Percentiles rank a stretch among this genome's conserved stretches.
These are phyloP conservation scores for Aleiodes leptofemur DNA, from an alignment of 2,888 invertebrate genomes.

Conservation along the genomic window DNA sequence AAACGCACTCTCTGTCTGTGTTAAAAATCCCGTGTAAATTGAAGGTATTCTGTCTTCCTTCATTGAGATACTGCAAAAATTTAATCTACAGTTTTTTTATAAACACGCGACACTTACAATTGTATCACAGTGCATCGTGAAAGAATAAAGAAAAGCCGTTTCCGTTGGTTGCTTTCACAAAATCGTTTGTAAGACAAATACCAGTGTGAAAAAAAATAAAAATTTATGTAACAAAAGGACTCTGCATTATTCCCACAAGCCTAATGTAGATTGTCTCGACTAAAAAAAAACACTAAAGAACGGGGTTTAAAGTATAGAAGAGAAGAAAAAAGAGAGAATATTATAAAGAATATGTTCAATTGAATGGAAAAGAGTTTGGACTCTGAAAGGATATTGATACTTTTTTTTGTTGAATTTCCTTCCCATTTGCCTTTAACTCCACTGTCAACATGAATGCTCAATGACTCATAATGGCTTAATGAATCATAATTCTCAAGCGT, in stretches of 20 bases:
- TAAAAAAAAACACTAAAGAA: conserved; percentile 1
- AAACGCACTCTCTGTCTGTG: too few relatives aligned
- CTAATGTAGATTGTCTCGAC: conserved; percentile 25
- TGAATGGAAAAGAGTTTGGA: background rate
- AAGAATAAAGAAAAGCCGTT: conserved; percentile 1
- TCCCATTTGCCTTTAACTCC: conserved; percentile 10
- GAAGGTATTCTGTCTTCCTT: too few relatives aligned
- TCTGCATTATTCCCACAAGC: conserved; percentile 44
- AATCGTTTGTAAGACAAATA: conserved; percentile 48
- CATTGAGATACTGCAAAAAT: too few relatives aligned
- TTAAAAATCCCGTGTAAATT: too few relatives aligned
- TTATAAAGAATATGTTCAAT: conserved; percentile 18
- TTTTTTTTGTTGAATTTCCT: background rate
- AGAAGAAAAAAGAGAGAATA: conserved; percentile 2
- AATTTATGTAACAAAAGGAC: conserved; percentile 55
- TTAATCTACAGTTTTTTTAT: too few relatives aligned
- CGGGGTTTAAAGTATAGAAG: background rate
- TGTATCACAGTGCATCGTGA: background rate
- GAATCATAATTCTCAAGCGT: conserved; percentile 18
- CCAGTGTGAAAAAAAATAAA: conserved; percentile 49
- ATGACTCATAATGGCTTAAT: conserved; percentile 21
- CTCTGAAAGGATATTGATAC: conserved; percentile 8
- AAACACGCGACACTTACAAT: too few relatives aligned
- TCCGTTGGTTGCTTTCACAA: conserved; percentile 54
- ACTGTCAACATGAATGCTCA: conserved; percentile 21